Percentiles rank a stretch among this genome's conserved stretches.
These are phyloP conservation scores for Lithobates pipiens DNA, from an alignment of 2,797 vertebrate species.

Conservation along the genomic window DNA sequence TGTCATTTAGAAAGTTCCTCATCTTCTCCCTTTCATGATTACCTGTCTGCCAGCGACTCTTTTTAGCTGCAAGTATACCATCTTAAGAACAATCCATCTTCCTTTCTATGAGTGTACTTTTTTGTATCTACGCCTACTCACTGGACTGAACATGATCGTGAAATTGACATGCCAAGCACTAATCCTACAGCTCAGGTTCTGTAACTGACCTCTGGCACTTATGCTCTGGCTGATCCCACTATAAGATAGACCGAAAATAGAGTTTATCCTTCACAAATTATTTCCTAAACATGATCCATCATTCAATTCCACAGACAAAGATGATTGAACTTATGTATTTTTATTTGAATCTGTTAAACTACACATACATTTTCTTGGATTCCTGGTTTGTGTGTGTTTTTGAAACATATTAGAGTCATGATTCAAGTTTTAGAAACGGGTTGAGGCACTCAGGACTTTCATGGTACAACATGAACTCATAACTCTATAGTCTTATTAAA, in stretches of 20 bases:
- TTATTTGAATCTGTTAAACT: too few species aligned
- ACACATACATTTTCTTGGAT: too few species aligned
- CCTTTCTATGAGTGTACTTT: not conserved
- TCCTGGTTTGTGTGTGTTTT: too few species aligned
- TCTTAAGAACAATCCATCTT: not conserved
- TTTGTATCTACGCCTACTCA: constrained; percentile 34
- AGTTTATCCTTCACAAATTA: constrained; percentile 27
- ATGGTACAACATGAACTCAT: too few species aligned
- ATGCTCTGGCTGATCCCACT: not conserved
- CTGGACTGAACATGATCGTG: constrained; percentile 25
- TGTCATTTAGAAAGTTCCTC: too few species aligned
- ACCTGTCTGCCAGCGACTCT: not conserved
- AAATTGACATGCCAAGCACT: constrained; percentile 27
- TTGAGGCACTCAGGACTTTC: too few species aligned
- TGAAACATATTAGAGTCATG: too few species aligned
- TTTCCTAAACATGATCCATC: constrained; percentile 14
- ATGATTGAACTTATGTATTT: not conserved
- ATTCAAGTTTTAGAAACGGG: too few species aligned
- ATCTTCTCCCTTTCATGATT: not conserved
- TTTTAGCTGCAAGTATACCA: not conserved
- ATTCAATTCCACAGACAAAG: not conserved
- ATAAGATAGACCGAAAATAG: constrained; percentile 33
- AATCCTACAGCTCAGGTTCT: constrained; percentile 19
- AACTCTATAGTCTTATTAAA: too few species aligned
- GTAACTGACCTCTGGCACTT: constrained; percentile 19